Percentiles rank a stretch among this genome's conserved stretches.
Evolutionary conservation across 2,888 invertebrate species (phyloP).

Genomic region (Sinotaia quadrata): DNA sequence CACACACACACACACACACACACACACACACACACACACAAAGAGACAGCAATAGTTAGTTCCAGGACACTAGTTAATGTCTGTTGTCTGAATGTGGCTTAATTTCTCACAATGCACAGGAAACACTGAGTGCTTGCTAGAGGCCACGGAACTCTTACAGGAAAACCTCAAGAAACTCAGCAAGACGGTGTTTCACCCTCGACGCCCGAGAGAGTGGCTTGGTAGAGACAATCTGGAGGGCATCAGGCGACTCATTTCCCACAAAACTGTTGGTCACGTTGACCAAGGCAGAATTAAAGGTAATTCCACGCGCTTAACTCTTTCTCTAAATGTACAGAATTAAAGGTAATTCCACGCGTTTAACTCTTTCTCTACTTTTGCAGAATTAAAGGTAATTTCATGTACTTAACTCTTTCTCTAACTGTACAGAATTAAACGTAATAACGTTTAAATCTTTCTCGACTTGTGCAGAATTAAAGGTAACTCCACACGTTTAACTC

Average conservation of each 20-base stretch:
- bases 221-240: slow-evolving; percentile 29
- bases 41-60: slow-evolving; percentile 25
- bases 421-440: slow-evolving; percentile 11
- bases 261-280: slow-evolving; percentile 10
- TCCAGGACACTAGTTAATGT: slow-evolving; percentile 28
- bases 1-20: neutral
- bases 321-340: neutral
- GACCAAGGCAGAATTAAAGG: slow-evolving; percentile 14
- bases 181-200: slow-evolving; percentile 38
- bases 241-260: slow-evolving; percentile 13
- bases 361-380: neutral
- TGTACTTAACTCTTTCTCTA: too few relatives aligned
- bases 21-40: neutral
- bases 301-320: neutral
- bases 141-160: slow-evolving; percentile 34
- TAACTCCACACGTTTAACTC: neutral
- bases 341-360: neutral
- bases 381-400: neutral
- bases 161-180: slow-evolving; percentile 38
- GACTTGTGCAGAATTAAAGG: neutral
- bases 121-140: slow-evolving; percentile 43
- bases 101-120: neutral
- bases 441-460: neutral
- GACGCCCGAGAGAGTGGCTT: slow-evolving; percentile 48
- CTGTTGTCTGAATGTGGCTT: neutral